A percentile compares a stretch with the other conserved stretches of the same genome.
Conservation (phyloP, 1,140 invertebrate genomes). For the Agrilus planipennis region DNA sequence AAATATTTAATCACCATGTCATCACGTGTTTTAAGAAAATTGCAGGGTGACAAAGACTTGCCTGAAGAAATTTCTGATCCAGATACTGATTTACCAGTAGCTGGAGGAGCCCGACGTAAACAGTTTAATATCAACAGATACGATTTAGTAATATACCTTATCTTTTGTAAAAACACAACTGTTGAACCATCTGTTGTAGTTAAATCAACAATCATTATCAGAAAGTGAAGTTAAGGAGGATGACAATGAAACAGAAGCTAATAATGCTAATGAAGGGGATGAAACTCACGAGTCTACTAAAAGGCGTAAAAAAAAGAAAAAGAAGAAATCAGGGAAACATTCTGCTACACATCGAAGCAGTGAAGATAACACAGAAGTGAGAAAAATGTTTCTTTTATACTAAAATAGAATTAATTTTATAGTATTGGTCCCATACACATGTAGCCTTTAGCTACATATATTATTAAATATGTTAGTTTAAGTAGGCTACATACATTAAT, state of each 20-base stretch:
- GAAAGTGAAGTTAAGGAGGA: constrained; percentile 61
- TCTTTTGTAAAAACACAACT: background rate
- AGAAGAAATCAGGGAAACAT: constrained; percentile 41
- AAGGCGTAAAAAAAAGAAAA: constrained; percentile 54
- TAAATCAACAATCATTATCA: constrained; percentile 47
- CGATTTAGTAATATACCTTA: constrained; percentile 51
- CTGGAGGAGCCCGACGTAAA: constrained; percentile 37
- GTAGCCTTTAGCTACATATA: no score
- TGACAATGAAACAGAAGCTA: constrained; percentile 51
- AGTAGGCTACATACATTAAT: no score
- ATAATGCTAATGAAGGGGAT: constrained; percentile 34
- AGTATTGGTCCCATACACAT: no score
- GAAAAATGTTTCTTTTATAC: no score
- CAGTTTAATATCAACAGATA: constrained; percentile 47
- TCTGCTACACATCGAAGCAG: constrained; percentile 40
- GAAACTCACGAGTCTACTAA: constrained; percentile 34
- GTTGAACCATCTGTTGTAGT: constrained; percentile 34
- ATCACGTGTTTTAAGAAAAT: constrained; percentile 47
- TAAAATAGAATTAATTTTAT: no score
- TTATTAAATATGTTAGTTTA: no score
- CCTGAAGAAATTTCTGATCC: constrained; percentile 39
- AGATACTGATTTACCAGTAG: constrained; percentile 33
- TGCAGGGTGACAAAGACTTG: constrained; percentile 42
- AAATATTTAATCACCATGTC: constrained; percentile 49
- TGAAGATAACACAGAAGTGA: constrained; percentile 48